These are phyloP conservation scores for Carcinoscorpius rotundicauda DNA, from an alignment of 1,140 invertebrate species.

Conservation along the genomic window DNA sequence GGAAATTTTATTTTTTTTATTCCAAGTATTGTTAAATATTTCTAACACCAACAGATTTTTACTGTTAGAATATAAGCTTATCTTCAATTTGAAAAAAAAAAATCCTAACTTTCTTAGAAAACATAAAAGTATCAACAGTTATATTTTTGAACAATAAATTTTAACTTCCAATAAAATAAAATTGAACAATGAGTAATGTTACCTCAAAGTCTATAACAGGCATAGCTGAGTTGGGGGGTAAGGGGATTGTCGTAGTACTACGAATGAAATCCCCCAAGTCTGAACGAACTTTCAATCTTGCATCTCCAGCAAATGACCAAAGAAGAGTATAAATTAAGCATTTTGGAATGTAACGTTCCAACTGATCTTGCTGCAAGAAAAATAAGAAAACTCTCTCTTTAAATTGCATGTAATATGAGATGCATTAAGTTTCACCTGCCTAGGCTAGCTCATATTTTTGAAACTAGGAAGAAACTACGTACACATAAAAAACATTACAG, in stretches of 20 bases:
- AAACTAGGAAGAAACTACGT: too few relatives aligned
- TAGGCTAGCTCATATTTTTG: too few relatives aligned
- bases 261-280: constrained; percentile 93
- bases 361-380: constrained; percentile 55
- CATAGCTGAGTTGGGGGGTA: constrained; percentile 51
- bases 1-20: too few relatives aligned
- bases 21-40: too few relatives aligned
- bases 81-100: neutral
- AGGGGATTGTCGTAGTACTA: constrained; percentile 75
- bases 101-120: constrained; percentile 11
- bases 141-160: too few relatives aligned
- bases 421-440: too few relatives aligned
- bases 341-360: constrained; percentile 89
- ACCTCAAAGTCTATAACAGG: constrained; percentile 97
- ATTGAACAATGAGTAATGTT: constrained; percentile 26
- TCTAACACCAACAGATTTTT: too few relatives aligned
- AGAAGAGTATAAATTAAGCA: constrained; percentile 81
- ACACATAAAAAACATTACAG: too few relatives aligned
- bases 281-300: constrained; percentile 82
- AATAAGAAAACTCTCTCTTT: neutral
- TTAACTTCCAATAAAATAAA: too few relatives aligned
- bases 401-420: too few relatives aligned
- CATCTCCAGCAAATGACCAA: constrained; percentile 98
- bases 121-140: neutral
- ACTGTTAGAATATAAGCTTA: too few relatives aligned